Conservation (phyloP, 2,113 vertebrate genomes). For the Ia io region DNA sequence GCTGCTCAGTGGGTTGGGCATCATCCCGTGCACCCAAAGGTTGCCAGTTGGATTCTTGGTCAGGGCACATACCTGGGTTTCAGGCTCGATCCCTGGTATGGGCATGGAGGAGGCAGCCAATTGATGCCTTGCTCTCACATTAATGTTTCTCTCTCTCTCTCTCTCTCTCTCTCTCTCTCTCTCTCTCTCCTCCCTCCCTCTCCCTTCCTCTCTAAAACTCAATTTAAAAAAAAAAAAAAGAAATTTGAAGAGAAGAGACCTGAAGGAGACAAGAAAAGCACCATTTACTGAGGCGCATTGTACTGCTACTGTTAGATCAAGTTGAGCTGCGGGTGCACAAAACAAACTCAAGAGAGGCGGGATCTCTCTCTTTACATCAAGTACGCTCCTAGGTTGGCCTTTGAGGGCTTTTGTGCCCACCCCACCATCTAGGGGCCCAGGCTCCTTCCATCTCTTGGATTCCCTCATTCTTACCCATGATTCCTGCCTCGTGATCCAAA, state of each 20-base stretch:
- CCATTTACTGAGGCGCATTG: rapidly evolving
- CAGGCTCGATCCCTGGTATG: not conserved
- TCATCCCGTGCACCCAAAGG: not conserved
- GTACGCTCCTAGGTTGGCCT: not conserved
- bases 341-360: not conserved
- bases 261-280: not conserved
- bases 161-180: not conserved
- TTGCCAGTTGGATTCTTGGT: not conserved
- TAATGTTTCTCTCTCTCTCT: not conserved
- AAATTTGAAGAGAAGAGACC: not conserved
- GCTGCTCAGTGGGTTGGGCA: not conserved
- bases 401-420: not conserved
- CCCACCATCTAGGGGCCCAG: not conserved
- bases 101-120: not conserved
- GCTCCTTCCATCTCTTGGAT: not conserved
- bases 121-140: not conserved
- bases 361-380: not conserved
- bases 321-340: rapidly evolving
- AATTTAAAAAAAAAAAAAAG: not conserved
- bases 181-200: not conserved
- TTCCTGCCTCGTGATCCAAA: not conserved
- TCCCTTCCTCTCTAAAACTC: not conserved
- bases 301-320: rapidly evolving
- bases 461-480: not conserved
- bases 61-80: not conserved